Percentiles rank a stretch among this genome's conserved stretches.
These are phyloP conservation scores for Coptodon bakossiorum DNA, from an alignment of 2,113 vertebrate species.

Conservation along the genomic window DNA sequence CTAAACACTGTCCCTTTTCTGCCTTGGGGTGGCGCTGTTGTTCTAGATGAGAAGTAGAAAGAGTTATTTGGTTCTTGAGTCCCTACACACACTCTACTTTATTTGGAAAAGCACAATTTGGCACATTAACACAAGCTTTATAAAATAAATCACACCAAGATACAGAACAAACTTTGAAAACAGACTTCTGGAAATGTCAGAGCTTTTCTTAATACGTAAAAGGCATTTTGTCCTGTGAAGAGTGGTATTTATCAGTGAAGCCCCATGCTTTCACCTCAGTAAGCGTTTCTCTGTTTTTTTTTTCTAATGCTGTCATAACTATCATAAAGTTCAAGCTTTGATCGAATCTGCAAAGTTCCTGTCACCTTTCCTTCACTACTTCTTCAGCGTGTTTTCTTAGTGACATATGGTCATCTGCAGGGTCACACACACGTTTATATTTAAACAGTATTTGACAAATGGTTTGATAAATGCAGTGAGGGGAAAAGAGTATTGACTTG, in stretches of 20 bases:
- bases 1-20: neutral
- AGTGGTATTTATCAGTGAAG: neutral
- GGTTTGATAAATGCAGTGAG: neutral
- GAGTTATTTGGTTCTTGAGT: neutral
- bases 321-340: neutral
- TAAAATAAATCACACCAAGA: neutral
- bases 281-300: too few relatives aligned
- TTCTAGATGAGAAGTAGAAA: neutral
- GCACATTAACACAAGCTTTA: neutral
- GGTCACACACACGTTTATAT: neutral
- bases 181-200: neutral
- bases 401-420: neutral
- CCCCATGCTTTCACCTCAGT: neutral
- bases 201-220: neutral
- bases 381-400: neutral
- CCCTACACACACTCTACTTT: neutral
- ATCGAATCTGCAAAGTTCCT: neutral
- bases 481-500: neutral
- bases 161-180: neutral
- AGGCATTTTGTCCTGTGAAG: neutral
- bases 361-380: neutral
- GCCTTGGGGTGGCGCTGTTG: conserved; percentile 16
- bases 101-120: neutral
- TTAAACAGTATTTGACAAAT: neutral
- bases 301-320: neutral